phyloP scores from a whole-genome alignment of 2,113 vertebrate species.

The Halichoerus grypus region DNA sequence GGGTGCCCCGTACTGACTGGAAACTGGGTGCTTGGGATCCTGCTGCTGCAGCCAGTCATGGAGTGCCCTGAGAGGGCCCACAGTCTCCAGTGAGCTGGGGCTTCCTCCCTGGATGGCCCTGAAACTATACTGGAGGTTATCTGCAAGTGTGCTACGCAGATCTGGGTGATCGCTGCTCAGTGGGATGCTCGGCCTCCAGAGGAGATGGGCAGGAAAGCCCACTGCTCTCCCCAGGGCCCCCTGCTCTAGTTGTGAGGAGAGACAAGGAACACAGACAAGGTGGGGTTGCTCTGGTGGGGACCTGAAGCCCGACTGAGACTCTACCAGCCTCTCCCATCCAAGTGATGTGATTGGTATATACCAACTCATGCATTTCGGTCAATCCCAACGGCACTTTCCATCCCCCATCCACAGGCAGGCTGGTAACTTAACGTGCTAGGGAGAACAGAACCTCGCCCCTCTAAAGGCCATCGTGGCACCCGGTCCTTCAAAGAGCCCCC shows the following conservation, averaged over 20 bases:
- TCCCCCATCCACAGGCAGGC: background rate
- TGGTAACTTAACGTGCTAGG: background rate
- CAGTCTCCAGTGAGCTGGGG: background rate
- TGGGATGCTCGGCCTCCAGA: background rate
- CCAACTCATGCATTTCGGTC: background rate
- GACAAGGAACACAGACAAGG: background rate
- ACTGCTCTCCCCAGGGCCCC: background rate
- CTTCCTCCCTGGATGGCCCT: background rate
- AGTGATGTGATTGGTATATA: accelerated
- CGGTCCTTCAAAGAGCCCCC: background rate
- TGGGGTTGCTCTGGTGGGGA: background rate
- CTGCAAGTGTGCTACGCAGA: background rate
- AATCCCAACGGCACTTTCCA: accelerated
- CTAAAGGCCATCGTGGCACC: background rate
- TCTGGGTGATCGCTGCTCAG: too few relatives aligned
- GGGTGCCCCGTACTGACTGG: background rate
- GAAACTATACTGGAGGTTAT: background rate
- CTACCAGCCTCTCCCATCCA: background rate
- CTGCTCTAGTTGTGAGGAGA: background rate
- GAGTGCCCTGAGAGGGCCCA: too few relatives aligned
- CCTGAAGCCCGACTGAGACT: background rate
- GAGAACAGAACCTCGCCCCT: background rate
- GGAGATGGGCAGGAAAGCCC: background rate
- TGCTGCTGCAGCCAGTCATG: background rate
- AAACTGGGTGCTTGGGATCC: background rate